Percentiles rank a stretch among this genome's conserved stretches.
Evolutionary conservation across 1,140 invertebrate genomes (phyloP).

Genomic region (Stegodyphus dumicola): DNA sequence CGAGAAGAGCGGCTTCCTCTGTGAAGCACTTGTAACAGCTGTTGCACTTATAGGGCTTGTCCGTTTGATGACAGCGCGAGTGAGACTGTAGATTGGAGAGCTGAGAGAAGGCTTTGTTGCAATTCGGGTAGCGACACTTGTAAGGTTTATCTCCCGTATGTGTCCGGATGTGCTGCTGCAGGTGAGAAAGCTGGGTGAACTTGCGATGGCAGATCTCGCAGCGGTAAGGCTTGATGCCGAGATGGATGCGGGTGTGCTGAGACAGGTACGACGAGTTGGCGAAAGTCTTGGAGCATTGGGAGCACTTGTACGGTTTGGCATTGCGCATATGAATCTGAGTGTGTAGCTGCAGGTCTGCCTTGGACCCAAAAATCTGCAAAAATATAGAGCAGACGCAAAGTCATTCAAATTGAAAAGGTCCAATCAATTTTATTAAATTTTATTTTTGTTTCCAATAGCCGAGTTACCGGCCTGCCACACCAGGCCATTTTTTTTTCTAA

Average conservation of each 20-base stretch:
- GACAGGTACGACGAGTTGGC: conserved; percentile 99
- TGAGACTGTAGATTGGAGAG: conserved; percentile 97
- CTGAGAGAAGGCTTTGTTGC: conserved; percentile 97
- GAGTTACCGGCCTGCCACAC: conserved; percentile 61
- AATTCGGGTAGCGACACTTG: conserved; percentile 96
- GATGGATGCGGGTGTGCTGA: conserved; percentile 98
- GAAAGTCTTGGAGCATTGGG: conserved; percentile 97
- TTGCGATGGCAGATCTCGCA: conserved; percentile 98
- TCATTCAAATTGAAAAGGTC: background rate
- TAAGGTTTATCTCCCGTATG: conserved; percentile 99
- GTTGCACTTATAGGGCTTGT: conserved; percentile 97
- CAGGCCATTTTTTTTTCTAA: conserved; percentile 48
- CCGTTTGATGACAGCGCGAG: conserved; percentile 97
- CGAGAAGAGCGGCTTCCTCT: conserved; percentile 91
- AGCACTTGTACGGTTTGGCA: conserved; percentile 99
- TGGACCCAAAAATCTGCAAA: conserved; percentile 94
- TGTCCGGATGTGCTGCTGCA: conserved; percentile 98
- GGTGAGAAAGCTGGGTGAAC: conserved; percentile 98
- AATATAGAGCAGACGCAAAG: conserved; percentile 33
- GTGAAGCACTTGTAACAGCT: conserved; percentile 98
- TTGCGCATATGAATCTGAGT: conserved; percentile 98
- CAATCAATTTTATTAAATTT: background rate
- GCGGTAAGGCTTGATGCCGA: conserved; percentile 75
- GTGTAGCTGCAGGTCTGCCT: conserved; percentile 96
- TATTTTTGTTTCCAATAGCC: background rate